Evolutionary conservation across 1,140 invertebrate species (phyloP), one percentile per base, ranked within the genome.

Genomic region (Leptonema lineaticorne): DNA sequence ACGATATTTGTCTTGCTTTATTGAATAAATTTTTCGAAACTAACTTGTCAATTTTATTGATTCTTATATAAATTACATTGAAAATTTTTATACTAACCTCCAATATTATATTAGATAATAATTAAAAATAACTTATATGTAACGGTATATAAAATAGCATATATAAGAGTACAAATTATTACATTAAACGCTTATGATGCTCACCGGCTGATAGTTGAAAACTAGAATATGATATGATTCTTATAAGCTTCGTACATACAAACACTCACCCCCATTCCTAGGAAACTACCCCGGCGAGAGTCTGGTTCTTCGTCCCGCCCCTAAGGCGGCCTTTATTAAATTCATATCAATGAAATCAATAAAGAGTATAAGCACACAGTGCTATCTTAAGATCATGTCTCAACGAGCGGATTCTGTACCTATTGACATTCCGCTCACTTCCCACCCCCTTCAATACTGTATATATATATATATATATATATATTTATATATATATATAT

Each of bases 281-380:
- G 8, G 28, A 41, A 28, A 22, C 22, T 16, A 22, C 59, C 37
- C 37, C 50, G 28, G 16, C 53, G 22, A 24, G 30, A 9, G 33
- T 30, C 33, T 6, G 29, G 22, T 30, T 60, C 60, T n/a, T 16
- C 50, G 63, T 56, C 46, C 33, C 48, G 63, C 57, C 56, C 60
- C 45, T 59, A 69, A 68, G 58, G 67, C 70, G 46, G 70, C 56
- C 70, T 69, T 72, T 72, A 72, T 72, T 72, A 72, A 72, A 72
- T 72, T 68, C 67, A 56, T 65, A 68, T 69, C 70, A 72, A 72
- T 72, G 70, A 72, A 72, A 72, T 72, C 70, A 72, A 72, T 72
- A 67, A 67, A 67, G 57, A 59, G 24, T 66, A 66, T 66, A 56
- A 57, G 53, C 30, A 56, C 48, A 56, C 63, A 48, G 41, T 64